Evolutionary conservation across 1,140 invertebrate genomes (phyloP), one percentile per base, ranked within the genome.

Genomic region (Eciton burchellii): DNA sequence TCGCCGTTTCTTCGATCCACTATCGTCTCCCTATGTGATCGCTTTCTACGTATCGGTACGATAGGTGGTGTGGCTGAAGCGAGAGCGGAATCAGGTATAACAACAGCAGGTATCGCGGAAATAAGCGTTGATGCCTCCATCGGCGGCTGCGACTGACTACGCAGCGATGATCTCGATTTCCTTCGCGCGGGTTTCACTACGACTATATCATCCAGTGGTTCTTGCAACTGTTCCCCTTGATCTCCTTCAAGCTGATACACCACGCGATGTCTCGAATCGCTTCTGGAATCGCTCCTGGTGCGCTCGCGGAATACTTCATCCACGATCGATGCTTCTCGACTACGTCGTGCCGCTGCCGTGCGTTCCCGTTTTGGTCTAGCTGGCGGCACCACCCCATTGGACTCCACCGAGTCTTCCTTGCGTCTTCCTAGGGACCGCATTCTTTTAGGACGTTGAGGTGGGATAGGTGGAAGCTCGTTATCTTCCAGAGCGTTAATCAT

Each of bases 401-500:
- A 89, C 8, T 92, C 83, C 0, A 76, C 19, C 0, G 89, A 92
- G 5, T 65, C 73, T 11, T 92, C 90, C 29, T 90, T 90, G 0
- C 89, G 90, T 54, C 92, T 94, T n/a, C 89, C 88, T 2, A 91
- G 5, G 0, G 91, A 92, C 26, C 91, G 91, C 2, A 82, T 92
- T 29, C 94, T 88, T 14, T 85, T 87, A 9, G 91, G 91, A 66
- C 92, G 84, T 66, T 91, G 83, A n/a, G 91, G 91, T 26, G 68
- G 90, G 62, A 81, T 47, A 14, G 83, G 72, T 14, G 59, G 77
- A 16, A 85, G 63, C 0, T 86, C 57, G 6, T 90, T 85, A 45
- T 95, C 93, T 19, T 95, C 94, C 47, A 97, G 91, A 1, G 95
- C 94, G 89, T 96, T 97, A 49, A 93, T 94, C n/a, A 95, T 95